Evolutionary conservation across 1,140 invertebrate genomes (phyloP).

Genomic region (Dysdera silvatica): DNA sequence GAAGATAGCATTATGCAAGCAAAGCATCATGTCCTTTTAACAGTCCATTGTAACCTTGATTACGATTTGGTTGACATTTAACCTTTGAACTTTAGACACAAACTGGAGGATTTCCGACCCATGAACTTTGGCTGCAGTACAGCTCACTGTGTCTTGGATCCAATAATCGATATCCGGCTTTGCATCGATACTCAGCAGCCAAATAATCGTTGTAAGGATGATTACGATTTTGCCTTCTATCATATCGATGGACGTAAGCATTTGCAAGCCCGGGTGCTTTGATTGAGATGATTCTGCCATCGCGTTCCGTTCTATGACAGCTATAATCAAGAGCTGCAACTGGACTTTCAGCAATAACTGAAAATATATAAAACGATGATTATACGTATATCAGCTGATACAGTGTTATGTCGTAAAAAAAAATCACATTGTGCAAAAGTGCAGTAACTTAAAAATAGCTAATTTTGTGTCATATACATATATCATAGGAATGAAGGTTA

Average conservation of each 20-base stretch:
- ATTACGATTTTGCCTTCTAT: slow-evolving; percentile 17
- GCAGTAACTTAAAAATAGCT: too few species aligned
- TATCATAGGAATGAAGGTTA: too few species aligned
- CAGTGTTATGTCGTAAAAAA: too few species aligned
- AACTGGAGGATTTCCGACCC: slow-evolving; percentile 6
- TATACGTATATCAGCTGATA: too few species aligned
- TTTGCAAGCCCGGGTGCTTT: slow-evolving; percentile 12
- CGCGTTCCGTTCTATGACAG: slow-evolving; percentile 1
- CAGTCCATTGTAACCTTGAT: too few species aligned
- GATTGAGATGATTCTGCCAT: too few species aligned
- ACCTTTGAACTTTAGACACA: slow-evolving; percentile 6
- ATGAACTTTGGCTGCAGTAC: slow-evolving; percentile 4
- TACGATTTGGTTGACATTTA: too few species aligned
- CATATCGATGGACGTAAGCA: slow-evolving; percentile 11
- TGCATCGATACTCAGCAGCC: slow-evolving; percentile 14
- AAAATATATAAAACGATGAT: too few species aligned
- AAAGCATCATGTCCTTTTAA: too few species aligned
- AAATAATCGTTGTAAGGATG: slow-evolving; percentile 8
- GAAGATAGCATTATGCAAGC: too few species aligned
- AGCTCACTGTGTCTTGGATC: slow-evolving; percentile 13
- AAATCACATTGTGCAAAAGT: too few species aligned
- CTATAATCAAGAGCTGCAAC: slow-evolving; percentile 5
- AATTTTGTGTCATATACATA: too few species aligned
- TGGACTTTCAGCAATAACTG: background rate
- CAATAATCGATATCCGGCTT: slow-evolving; percentile 3